A percentile compares a stretch with the other conserved stretches of the same genome.
These are phyloP conservation scores for Trachops cirrhosus DNA, from an alignment of 2,797 vertebrate genomes.

Conservation along the genomic window DNA sequence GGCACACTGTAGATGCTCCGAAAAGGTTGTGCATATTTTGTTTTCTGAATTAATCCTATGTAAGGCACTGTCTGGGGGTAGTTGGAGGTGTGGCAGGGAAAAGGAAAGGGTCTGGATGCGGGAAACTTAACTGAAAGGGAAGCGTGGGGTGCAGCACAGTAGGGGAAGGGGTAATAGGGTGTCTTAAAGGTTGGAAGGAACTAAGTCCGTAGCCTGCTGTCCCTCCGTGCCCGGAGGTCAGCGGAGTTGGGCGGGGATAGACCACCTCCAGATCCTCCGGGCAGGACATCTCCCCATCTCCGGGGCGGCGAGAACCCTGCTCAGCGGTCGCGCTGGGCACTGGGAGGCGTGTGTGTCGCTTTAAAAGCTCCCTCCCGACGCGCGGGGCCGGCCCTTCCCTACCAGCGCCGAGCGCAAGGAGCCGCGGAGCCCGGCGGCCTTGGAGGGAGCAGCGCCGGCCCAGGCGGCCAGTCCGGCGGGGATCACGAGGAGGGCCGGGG, in stretches of 20 bases:
- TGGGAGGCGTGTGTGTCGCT: slow-evolving; percentile 75
- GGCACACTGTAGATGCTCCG: background rate
- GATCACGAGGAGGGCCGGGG: slow-evolving; percentile 1
- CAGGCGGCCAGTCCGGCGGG: slow-evolving; percentile 59
- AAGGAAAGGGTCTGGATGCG: background rate
- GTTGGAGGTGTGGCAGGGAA: background rate
- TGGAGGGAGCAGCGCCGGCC: slow-evolving; percentile 57
- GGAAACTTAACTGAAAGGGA: background rate
- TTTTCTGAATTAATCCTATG: background rate
- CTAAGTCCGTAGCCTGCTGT: background rate
- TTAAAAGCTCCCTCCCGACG: slow-evolving; percentile 79
- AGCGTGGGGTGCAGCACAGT: background rate
- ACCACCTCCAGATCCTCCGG: background rate
- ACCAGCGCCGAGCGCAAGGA: slow-evolving; percentile 65
- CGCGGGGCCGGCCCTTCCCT: slow-evolving; percentile 76
- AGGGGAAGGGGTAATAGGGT: background rate
- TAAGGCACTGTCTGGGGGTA: background rate
- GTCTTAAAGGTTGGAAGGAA: background rate
- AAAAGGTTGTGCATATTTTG: background rate
- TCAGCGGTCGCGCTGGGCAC: background rate
- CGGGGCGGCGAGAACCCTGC: background rate
- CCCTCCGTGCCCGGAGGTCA: background rate
- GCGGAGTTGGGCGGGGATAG: background rate
- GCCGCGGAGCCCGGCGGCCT: slow-evolving; percentile 61
- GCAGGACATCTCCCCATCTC: background rate